Base-by-base conservation (phyloP, 2,888 invertebrate genomes). In the Clusia tigrina region DNA sequence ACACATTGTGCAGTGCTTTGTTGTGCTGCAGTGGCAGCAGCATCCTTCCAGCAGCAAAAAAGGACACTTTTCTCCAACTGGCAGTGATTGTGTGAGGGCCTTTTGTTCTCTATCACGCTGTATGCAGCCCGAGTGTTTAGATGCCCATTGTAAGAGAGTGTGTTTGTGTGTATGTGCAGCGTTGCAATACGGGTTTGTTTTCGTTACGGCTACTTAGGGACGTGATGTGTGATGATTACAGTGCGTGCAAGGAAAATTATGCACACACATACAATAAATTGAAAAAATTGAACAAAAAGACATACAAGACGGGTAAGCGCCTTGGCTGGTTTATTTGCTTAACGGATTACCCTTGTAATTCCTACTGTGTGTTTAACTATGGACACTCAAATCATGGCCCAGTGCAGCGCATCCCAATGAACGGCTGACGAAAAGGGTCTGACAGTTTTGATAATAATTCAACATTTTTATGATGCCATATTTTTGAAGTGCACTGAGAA, bases 121-220 rank as follows among this genome's bases (percentile, higher is more conserved):
- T n/a, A n/a, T n/a, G n/a, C n/a, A n/a, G n/a, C n/a, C n/a, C n/a
- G n/a, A n/a, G n/a, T n/a, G n/a, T n/a, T n/a, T 6, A 10, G 23
- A 3, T 23, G 24, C 23, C 5, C 24, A 15, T n/a, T 24, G 12
- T 37, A n/a, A 52, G 54, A 23, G 32, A 18, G 22, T 23, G 25
- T 23, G 23, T 37, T 2, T 22, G 32, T 17, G 9, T 42, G 51
- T 17, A 15, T 57, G 46, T 18, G 53, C n/a, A n/a, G n/a, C n/a
- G n/a, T n/a, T n/a, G n/a, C n/a, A n/a, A n/a, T n/a, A n/a, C n/a
- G n/a, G n/a, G n/a, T 51, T 62, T 63, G 57, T 48, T 63, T 67
- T 65, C 65, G 69, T 67, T 69, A 66, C 65, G 64, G 71, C 69
- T 69, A 69, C 68, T 69, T 71, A 68, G 58, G 64, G 62, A 54